Evolutionary conservation across 1,140 invertebrate genomes (phyloP).

Genomic region (Trigoniulus corallinus): DNA sequence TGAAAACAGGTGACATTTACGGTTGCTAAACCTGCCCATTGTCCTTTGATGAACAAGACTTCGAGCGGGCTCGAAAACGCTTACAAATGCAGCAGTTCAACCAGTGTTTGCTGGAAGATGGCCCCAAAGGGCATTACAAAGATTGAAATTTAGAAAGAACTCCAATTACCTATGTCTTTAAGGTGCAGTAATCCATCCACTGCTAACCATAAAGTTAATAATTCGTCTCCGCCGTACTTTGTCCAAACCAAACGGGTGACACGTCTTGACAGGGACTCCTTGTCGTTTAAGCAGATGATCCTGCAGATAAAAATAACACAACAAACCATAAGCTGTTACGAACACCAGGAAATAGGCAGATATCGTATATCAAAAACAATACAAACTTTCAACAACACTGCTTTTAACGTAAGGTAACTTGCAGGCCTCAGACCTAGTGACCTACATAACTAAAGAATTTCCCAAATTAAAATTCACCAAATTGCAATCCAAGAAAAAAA

Average conservation of each 20-base stretch:
- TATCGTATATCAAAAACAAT: no score
- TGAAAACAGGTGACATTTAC: no score
- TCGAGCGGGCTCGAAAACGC: no score
- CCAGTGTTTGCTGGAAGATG: no score
- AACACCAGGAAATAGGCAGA: conserved; percentile 3
- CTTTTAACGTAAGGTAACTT: conserved; percentile 28
- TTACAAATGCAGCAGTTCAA: no score
- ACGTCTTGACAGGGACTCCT: conserved; percentile 25
- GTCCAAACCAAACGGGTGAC: conserved; percentile 25
- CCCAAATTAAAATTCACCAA: conserved; percentile 1
- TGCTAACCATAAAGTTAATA: conserved; percentile 26
- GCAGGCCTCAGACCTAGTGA: conserved; percentile 26
- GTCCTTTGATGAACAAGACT: no score
- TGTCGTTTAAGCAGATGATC: conserved; percentile 25
- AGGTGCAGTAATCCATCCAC: conserved; percentile 23
- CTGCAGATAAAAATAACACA: conserved; percentile 18
- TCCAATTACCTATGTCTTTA: no score
- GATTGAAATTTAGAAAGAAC: no score
- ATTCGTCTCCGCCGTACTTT: conserved; percentile 26
- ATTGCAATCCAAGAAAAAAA: neutral
- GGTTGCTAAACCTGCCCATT: no score
- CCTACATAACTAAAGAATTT: conserved; percentile 24
- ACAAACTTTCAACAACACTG: conserved; percentile 28
- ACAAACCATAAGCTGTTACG: conserved; percentile 1
- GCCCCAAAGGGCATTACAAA: no score